Base-by-base conservation (phyloP, 2,797 vertebrate genomes). In the Poecilia picta region DNA sequence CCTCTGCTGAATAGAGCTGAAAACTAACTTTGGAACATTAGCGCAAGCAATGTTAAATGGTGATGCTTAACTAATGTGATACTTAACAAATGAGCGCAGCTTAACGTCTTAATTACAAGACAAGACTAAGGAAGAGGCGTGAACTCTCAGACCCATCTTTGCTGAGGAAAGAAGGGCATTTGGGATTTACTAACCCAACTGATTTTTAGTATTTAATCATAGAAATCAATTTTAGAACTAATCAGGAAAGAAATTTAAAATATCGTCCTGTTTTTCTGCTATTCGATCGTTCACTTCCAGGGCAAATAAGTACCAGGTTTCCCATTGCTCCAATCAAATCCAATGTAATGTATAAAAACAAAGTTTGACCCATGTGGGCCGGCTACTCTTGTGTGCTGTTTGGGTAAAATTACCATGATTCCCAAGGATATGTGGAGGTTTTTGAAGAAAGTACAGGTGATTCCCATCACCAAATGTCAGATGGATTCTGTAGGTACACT, bases 361-460 rank as follows among this genome's bases (percentile, higher is more conserved):
- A 66, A 43, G 62, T 45, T 13, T 53, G 36, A 25, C 62, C 47
- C 55, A 45, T 10, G 41, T 25, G 31, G 59, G 46, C 64, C 8
- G 39, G 15, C 41, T 49, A 71, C 64, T 39, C 41, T 23, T 13
- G 31, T n/a, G 31, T 62, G 7, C n/a, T 2, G 20, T 39, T 64
- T 55, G 53, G 11, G 62, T 72, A 72, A 72, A 75, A 75, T 62
- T 47, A 51, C 49, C 12, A 68, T 72, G 25, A 68, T 59, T 41
- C 25, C 49, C 51, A 81, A 49, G 47, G 6, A 28, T 31, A 36
- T 74, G 36, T 51, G 36, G 23, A 59, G 39, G 31, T 33, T 28
- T 4, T 2, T 39, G 16, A 20, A 71, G 20, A 75, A 55, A 75
- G 31, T 18, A 71, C 28, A 18, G 64, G 47, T 18, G 8, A 23